Conservation (phyloP, 2,113 vertebrate species). For the Gymnorhina tibicen region DNA sequence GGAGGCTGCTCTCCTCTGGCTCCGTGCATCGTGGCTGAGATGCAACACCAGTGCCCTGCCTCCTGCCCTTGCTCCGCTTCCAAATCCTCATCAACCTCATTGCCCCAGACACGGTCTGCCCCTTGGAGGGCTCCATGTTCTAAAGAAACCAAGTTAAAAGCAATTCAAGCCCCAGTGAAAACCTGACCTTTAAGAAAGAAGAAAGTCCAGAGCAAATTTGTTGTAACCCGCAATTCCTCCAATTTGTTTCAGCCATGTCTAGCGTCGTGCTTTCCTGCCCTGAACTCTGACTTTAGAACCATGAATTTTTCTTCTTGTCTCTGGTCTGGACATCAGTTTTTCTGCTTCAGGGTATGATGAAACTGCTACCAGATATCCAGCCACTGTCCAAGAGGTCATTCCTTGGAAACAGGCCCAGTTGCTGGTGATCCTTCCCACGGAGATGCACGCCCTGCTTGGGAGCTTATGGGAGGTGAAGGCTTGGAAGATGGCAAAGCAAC, state of each 20-base stretch:
- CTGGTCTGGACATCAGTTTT: background rate
- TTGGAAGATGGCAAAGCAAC: background rate
- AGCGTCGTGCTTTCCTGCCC: background rate
- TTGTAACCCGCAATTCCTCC: fast-evolving
- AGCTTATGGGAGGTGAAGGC: background rate
- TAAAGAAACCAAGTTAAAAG: background rate
- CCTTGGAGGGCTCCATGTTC: background rate
- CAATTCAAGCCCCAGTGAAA: background rate
- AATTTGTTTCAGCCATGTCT: background rate
- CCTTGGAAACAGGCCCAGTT: background rate
- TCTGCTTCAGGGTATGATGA: background rate
- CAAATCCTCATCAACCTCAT: background rate
- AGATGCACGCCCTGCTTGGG: background rate
- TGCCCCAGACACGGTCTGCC: background rate
- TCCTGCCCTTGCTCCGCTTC: background rate
- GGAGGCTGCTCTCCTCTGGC: background rate
- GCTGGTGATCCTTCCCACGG: background rate
- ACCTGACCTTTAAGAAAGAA: background rate
- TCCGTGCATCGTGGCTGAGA: background rate
- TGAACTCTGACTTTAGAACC: background rate
- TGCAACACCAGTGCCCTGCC: background rate
- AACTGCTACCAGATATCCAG: background rate
- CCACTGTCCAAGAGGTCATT: background rate
- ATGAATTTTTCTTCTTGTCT: background rate
- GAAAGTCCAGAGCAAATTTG: background rate